Evolutionary conservation across 1,140 invertebrate species (phyloP), one percentile per base, ranked within the genome.

Genomic region (Drosophila busckii): DNA sequence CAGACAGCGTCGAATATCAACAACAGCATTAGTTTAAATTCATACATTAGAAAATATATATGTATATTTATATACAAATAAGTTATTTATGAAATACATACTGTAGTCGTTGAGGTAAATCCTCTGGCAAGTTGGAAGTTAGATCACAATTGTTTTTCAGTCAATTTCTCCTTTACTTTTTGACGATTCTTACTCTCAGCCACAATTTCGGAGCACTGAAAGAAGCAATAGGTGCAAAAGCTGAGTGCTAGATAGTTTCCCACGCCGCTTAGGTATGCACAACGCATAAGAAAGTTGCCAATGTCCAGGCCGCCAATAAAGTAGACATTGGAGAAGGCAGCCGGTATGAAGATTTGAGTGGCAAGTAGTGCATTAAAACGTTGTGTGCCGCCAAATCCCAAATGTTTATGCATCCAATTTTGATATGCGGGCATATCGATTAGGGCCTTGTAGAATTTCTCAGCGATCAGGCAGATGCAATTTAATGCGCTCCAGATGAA

Each of bases 401-500:
- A 37, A 15, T 56, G 28, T 25, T 67, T 80, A 38, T 62, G 87
- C 70, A 78, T 89, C 75, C 69, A 75, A 83, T 59, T 63, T 58
- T 85, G 75, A 54, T 70, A 89, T 25, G 55, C 70, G 50, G 69
- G 78, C 69, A 89, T 90, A 17, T 59, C 68, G 15, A 83, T 61
- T 10, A 87, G 86, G 19, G 88, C 70, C 10, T 87, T 88, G 25
- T 91, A 91, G 13, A 92, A 35, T 44, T 90, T 89, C 88, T 97
- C 96, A 12, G 95, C 85, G 3, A 90, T 88, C 15, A 97, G 88
- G 25, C 94, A 95, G 7, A 93, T 64, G 75, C 93, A 97, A 88
- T 98, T 98, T 0, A 96, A 86, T 4, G 92, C 49, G 3, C 94
- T 91, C 96, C 97, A 98, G 53, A 95, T 89, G 52, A 97, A 91